Base-by-base conservation (phyloP, 2,888 invertebrate species). In the Bibio marci region DNA sequence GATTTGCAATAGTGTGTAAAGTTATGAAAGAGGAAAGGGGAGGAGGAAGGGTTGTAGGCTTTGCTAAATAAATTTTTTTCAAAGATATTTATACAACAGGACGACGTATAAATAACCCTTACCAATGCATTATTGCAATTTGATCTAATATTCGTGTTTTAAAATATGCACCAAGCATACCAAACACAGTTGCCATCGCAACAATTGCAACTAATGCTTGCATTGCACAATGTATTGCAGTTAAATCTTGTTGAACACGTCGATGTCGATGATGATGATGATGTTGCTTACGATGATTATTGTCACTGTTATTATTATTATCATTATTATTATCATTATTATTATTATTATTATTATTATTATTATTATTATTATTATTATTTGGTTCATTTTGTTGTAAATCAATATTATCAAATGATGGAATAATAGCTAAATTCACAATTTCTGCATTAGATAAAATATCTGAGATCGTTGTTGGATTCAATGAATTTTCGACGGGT, bases 171-270 rank as follows among this genome's bases (percentile, higher is more conserved):
- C 61, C 61, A 34, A 62, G 48, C 58, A 62, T 60, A 26, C 62
- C 62, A 42, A 62, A 62, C 33, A 62, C 58, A 3, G 61, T 62
- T 27, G 60, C 62, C 30, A 62, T 53, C 31, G 62, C 62, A 30
- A 61, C 61, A 43, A 62, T 56, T 41, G 56, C 61, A 59, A 62
- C 60, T 52, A 62, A 58, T 47, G 57, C 57, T 55, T 62, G 62
- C 61, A 62, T 62, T 45, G 62, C 55, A 52, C 59, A 61, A 51
- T 62, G 62, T 41, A 62, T 57, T 40, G 59, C 58, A 8, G 61
- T 59, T 42, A 62, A 44, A 39, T 62, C 62, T 46, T 61, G 55
- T 18, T 59, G 57, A 35, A 51, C 51, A 12, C 33, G 27, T 33
- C 27, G 34, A 15, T 32, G 36, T 27, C 33, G 27, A 13, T 30